Base-by-base conservation (phyloP, 2,797 vertebrate genomes). In the Cirrhinus mrigala region DNA sequence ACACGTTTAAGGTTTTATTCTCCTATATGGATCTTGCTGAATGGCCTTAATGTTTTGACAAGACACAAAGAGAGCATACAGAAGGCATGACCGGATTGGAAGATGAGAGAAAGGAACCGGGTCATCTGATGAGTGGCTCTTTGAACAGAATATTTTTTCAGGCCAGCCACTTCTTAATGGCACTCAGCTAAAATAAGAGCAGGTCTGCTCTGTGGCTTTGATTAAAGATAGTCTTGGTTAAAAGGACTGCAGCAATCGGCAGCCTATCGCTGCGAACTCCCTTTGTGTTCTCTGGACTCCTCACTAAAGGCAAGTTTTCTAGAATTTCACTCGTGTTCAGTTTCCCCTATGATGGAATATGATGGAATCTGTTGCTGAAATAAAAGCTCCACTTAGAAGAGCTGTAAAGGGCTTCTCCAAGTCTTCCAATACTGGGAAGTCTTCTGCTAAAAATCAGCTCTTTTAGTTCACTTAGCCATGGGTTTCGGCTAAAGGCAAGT, bases 71-170 rank as follows among this genome's bases (percentile, higher is more conserved):
- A 83, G 60, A 64, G 82, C 60, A 77, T 50, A 76, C 27, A 66
- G 27, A 56, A 56, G 58, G 15, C 73, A 77, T 83, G 82, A 54
- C 62, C 3, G 33, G 60, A 27, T 33, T 77, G 82, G 62, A 15
- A 77, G 62, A 69, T 66, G 27, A 50, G 58, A 66, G 82, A 83
- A 83, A 66, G 71, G 82, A 83, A 83, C 27, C 22, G 46, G 81
- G 71, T 83, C 58, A 76, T 76, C 82, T 76, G 27, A 75, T 76
- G 82, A 75, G 70, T 75, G 46, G 44, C 60, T 83, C 82, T 83
- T 76, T 76, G 58, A 82, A 76, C 24, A 52, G 29, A 81, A 40
- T 83, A 7, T 73, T 64, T 50, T 79, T 74, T 76, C 82, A 76
- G 82, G 82, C 20, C 71, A 75, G 58, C 27, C 46, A 75, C 29